Percentiles rank a stretch among this genome's conserved stretches.
Evolutionary conservation across 2,888 invertebrate species (phyloP).

Genomic region (Papilio demoleus): DNA sequence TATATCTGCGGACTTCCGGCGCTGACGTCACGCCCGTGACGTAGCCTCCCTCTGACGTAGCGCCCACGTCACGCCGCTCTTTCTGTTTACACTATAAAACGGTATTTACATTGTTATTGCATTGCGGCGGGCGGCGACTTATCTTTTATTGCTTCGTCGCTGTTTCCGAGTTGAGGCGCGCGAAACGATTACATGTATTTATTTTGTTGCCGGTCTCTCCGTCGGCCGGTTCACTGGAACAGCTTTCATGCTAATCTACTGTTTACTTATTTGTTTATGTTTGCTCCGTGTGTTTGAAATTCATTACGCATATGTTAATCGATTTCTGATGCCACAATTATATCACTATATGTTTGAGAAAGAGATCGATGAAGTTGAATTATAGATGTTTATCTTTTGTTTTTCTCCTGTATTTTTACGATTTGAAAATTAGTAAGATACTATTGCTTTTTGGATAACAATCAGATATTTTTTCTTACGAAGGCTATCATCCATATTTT

Average conservation of each 20-base stretch:
- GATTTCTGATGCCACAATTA: conserved; percentile 2
- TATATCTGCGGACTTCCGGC: conserved; percentile 79
- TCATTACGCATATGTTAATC: conserved; percentile 3
- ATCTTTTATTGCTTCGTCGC: conserved; percentile 74
- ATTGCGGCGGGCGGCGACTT: conserved; percentile 74
- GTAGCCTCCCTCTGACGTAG: conserved; percentile 65
- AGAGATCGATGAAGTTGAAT: neutral
- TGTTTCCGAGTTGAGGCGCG: conserved; percentile 52
- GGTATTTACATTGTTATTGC: conserved; percentile 78
- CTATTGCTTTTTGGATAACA: too few relatives aligned
- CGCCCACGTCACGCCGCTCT: conserved; percentile 72
- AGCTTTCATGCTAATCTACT: conserved; percentile 16
- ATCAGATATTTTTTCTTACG: too few relatives aligned
- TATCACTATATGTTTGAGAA: neutral
- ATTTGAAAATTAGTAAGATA: too few relatives aligned
- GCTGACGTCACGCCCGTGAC: conserved; percentile 76
- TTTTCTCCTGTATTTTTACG: too few relatives aligned
- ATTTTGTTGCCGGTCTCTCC: conserved; percentile 32
- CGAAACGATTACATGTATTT: conserved; percentile 28
- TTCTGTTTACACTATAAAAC: conserved; percentile 81
- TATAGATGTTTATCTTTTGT: neutral
- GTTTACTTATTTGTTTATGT: conserved; percentile 14
- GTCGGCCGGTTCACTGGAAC: conserved; percentile 28
- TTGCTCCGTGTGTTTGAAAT: neutral
- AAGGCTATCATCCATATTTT: neutral